Evolutionary conservation across 2,888 invertebrate species (phyloP), one percentile per base, ranked within the genome.

Genomic region (Mesorhabditis belari): DNA sequence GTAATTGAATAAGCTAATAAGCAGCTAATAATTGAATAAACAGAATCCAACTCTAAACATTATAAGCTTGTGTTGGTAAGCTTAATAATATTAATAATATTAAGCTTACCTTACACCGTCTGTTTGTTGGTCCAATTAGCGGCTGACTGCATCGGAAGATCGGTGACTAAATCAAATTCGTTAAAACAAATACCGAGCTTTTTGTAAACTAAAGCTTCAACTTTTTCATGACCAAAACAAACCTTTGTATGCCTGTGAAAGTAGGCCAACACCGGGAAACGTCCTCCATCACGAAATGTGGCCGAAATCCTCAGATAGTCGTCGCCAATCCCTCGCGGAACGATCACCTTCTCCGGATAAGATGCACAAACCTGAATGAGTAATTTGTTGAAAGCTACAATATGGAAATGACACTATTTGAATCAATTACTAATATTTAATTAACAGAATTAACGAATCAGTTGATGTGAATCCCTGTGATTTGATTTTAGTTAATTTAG

Each of bases 191-290:
- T 35, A 9, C n/a, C n/a, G 12, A n/a, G 12, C 44, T 35, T 35
- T 35, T 35, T 2, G 44, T 35, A 2, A 35, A n/a, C 44, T 35
- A 17, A 17, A 9, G 44, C 12, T 35, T 35, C 44, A n/a, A 35
- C n/a, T 35, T 35, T 35, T 35, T 35, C 44, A 35, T 35, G n/a
- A 35, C 19, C 3, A 50, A 21, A 52, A 74, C 86, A 83, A 85
- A 91, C 91, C 81, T 91, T 90, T 51, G 83, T 85, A 23, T 83
- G 83, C 79, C 88, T 89, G 84, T 96, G 95, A 71, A 89, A 88
- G 82, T 94, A 98, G 78, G 91, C 90, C 4, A 98, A 86, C 51
- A 95, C 88, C 3, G 96, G 98, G 83, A 98, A 96, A 63, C 96
- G 86, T 23, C 93, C 93, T 2, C 90, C 90, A 80, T 94, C 92